Conservation (phyloP, 2,888 invertebrate species). For the Rhagonycha lutea region DNA sequence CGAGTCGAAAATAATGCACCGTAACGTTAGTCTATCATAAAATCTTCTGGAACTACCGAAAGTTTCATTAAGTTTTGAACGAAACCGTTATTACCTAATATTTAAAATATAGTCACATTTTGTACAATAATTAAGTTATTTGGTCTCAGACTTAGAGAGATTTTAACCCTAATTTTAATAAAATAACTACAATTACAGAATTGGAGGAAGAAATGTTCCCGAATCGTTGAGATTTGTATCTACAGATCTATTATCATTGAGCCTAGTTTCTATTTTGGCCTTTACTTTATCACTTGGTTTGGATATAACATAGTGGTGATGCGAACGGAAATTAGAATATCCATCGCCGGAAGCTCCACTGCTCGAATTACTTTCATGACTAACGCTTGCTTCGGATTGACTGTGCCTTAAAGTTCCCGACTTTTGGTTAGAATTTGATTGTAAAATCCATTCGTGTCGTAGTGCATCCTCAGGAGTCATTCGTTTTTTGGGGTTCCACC, state of each 20-base stretch:
- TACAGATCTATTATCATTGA: constrained; percentile 55
- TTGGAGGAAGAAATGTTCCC: constrained; percentile 66
- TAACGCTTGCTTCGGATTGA: constrained; percentile 58
- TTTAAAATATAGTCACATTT: constrained; percentile 17
- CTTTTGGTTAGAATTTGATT: constrained; percentile 57
- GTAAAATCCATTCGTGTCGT: constrained; percentile 81
- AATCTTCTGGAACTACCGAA: not conserved
- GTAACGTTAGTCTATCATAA: not conserved
- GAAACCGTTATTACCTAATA: constrained; percentile 2
- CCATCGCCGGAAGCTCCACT: constrained; percentile 50
- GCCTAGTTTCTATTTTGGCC: constrained; percentile 51
- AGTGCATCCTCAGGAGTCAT: constrained; percentile 91
- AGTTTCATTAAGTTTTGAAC: not conserved
- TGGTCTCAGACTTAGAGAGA: constrained; percentile 31
- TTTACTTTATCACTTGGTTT: constrained; percentile 50
- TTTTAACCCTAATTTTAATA: constrained; percentile 24
- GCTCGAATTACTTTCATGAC: constrained; percentile 48
- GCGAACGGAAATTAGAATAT: constrained; percentile 41
- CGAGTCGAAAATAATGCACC: not conserved
- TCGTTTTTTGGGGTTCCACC: constrained; percentile 91
- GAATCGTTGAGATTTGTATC: constrained; percentile 63
- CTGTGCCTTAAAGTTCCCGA: constrained; percentile 57
- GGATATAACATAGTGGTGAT: constrained; percentile 47
- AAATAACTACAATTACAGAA: constrained; percentile 53
- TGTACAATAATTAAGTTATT: constrained; percentile 28